Percentiles rank a stretch among this genome's conserved stretches.
Conservation (phyloP, 2,888 invertebrate species). For the Mechanitis mazaeus region DNA sequence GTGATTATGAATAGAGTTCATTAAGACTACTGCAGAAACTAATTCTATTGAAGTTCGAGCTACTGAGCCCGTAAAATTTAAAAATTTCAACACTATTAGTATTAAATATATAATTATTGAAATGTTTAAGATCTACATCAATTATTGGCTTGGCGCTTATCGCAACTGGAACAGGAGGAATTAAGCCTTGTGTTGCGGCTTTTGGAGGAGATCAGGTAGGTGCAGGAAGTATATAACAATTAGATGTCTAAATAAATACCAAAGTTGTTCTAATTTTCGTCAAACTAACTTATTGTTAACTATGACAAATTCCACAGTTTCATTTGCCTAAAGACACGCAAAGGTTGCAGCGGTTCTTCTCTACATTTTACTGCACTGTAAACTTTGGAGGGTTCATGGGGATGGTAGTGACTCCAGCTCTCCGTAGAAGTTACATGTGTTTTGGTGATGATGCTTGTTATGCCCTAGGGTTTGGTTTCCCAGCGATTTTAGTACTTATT, state of each 20-base stretch:
- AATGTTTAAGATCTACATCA: slow-evolving; percentile 62
- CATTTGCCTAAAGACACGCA: slow-evolving; percentile 80
- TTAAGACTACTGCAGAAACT: too few relatives aligned
- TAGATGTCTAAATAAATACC: slow-evolving; percentile 1
- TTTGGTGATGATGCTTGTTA: slow-evolving; percentile 83
- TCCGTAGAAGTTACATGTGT: slow-evolving; percentile 80
- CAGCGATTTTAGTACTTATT: slow-evolving; percentile 81
- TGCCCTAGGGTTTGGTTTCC: slow-evolving; percentile 86
- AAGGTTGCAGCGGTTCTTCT: slow-evolving; percentile 84
- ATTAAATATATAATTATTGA: too few relatives aligned
- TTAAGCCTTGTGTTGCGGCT: slow-evolving; percentile 91
- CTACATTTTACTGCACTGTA: slow-evolving; percentile 89
- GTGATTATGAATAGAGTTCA: neutral
- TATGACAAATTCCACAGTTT: slow-evolving; percentile 57
- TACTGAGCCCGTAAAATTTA: too few relatives aligned
- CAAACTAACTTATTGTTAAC: too few relatives aligned
- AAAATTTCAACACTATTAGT: too few relatives aligned
- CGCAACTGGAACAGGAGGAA: slow-evolving; percentile 88
- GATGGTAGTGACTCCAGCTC: slow-evolving; percentile 83
- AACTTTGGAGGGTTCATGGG: slow-evolving; percentile 82
- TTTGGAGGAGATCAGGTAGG: slow-evolving; percentile 88
- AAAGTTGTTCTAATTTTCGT: too few relatives aligned
- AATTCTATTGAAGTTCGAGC: too few relatives aligned
- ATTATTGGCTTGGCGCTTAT: slow-evolving; percentile 78
- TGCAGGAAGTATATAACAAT: neutral